Evolutionary conservation across 2,888 invertebrate species (phyloP), one percentile per base, ranked within the genome.

Genomic region (Myopa testacea): DNA sequence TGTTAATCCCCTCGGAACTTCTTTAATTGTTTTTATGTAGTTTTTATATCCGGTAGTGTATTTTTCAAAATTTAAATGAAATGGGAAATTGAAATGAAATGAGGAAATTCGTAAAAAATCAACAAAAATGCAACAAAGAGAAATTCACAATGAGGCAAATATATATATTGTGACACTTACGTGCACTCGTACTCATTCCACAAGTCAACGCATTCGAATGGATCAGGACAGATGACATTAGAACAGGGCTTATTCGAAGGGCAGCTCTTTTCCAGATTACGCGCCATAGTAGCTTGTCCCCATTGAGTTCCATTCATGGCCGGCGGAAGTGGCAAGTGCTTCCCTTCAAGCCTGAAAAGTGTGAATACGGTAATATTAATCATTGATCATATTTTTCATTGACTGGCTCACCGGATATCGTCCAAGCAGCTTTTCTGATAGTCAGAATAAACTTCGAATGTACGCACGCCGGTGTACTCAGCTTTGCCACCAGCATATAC

Each of bases 131-230:
- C 38, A 60, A 63, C 12, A 52, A 65, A 52, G n/a, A 65, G n/a
- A 63, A 74, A 50, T 45, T 12, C 52, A 63, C 16, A 50, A 45
- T 63, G 45, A 45, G 50, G 14, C 8, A 3, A 37, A 6, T 50
- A 65, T 4, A 14, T 34, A 12, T 37, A 14, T 12, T 63, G 19
- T 40, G 34, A 84, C 86, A 94, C 96, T 95, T 91, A 99, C 96
- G 98, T 97, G 96, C 99, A 99, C 89, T 98, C 98, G 87, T 97
- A 97, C 90, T 96, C 96, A 89, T 98, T 98, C 98, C 99, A 99
- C 16, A 98, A 93, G 90, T 97, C 98, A 81, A 96, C 95, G 90
- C 98, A 98, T 86, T 96, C 96, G 89, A 97, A 97, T 14, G 96
- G 97, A 86, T 95, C 95, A 0, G 95, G 95, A 87, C 98, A 98